A percentile compares a stretch with the other conserved stretches of the same genome.
These are phyloP conservation scores for Drosophila arizonae DNA, from an alignment of 1,140 invertebrate species.

Conservation along the genomic window DNA sequence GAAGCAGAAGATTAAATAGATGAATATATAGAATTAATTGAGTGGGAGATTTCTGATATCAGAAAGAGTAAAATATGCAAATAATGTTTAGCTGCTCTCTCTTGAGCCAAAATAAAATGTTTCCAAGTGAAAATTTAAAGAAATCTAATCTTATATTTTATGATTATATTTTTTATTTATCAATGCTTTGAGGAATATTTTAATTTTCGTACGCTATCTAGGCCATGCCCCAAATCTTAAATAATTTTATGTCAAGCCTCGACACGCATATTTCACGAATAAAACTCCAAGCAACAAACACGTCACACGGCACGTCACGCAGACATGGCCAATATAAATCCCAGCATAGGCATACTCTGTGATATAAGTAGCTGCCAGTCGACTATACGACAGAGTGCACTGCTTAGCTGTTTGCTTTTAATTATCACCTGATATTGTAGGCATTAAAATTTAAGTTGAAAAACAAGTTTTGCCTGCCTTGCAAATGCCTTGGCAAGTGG, in stretches of 20 bases:
- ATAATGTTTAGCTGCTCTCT: not conserved
- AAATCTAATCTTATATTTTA: too few species aligned
- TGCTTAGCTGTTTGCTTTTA: constrained; percentile 3
- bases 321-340: not conserved
- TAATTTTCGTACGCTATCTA: not conserved
- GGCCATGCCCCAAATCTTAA: not conserved
- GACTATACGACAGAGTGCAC: too few species aligned
- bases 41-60: too few species aligned
- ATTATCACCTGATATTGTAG: constrained; percentile 16
- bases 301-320: not conserved
- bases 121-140: too few species aligned
- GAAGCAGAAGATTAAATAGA: too few species aligned
- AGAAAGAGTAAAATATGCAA: too few species aligned
- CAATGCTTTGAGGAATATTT: not conserved
- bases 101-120: not conserved
- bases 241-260: constrained; percentile 1
- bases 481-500: constrained; percentile 22
- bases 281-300: not conserved
- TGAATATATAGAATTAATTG: too few species aligned
- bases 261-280: not conserved
- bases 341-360: not conserved
- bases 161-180: too few species aligned
- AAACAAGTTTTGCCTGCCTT: constrained; percentile 10
- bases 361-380: not conserved
- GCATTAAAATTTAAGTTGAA: constrained; percentile 31